These are phyloP conservation scores for Eidolon helvum DNA, from an alignment of 2,113 vertebrate genomes.

Conservation along the genomic window DNA sequence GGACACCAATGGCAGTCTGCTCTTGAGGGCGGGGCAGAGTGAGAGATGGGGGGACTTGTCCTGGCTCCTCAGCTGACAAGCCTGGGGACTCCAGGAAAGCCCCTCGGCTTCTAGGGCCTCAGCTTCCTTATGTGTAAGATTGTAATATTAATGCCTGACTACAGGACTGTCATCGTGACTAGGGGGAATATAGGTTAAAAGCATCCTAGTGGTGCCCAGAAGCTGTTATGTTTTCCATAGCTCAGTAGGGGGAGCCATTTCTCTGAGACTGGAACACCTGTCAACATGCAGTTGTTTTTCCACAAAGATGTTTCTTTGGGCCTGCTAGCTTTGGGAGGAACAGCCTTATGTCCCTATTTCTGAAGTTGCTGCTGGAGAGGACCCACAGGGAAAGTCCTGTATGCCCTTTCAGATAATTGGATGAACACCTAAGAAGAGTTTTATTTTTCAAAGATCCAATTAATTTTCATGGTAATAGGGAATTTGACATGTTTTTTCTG, in stretches of 20 bases:
- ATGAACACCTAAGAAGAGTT: neutral
- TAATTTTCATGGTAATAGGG: neutral
- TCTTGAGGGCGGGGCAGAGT: rapidly evolving
- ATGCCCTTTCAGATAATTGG: neutral
- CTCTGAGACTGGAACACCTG: neutral
- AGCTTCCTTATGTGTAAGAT: neutral
- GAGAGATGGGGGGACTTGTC: neutral
- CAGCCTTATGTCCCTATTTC: neutral
- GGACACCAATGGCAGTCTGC: neutral
- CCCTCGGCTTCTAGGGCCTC: neutral
- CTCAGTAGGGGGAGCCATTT: neutral
- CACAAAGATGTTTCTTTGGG: neutral
- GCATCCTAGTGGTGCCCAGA: neutral
- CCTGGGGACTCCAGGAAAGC: neutral
- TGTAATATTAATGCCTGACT: neutral
- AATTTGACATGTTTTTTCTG: neutral
- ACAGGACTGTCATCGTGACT: rapidly evolving
- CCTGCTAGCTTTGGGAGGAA: neutral
- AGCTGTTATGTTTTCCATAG: neutral
- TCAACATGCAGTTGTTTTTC: neutral
- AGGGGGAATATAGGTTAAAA: too few species aligned
- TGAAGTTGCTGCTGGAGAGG: neutral
- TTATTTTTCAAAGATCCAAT: neutral
- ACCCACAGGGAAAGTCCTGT: neutral
- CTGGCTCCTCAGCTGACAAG: neutral